Evolutionary conservation across 2,888 invertebrate species (phyloP).

Genomic region (Cryptocephalus moraei): DNA sequence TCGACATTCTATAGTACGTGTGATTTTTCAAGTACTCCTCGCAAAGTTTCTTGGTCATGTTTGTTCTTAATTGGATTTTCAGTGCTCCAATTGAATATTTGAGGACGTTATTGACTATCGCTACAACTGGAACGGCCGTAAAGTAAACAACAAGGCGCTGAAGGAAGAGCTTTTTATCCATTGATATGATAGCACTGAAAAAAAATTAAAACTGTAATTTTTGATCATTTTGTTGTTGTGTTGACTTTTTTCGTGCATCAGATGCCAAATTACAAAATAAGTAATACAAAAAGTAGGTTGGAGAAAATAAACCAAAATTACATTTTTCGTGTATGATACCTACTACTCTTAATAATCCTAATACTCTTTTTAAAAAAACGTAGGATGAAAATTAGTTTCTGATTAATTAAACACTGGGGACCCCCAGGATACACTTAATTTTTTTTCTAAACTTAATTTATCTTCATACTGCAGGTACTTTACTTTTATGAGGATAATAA

Average conservation of each 20-base stretch:
- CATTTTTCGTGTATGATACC: too few relatives aligned
- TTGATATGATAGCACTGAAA: slow-evolving; percentile 83
- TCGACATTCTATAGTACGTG: slow-evolving; percentile 94
- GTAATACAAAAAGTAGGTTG: not conserved
- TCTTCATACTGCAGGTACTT: too few relatives aligned
- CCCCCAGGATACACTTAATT: too few relatives aligned
- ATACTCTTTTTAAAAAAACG: too few relatives aligned
- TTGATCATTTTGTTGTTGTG: too few relatives aligned
- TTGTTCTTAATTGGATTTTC: slow-evolving; percentile 81
- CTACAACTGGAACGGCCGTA: slow-evolving; percentile 81
- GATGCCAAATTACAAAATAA: not conserved
- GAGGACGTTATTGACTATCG: slow-evolving; percentile 84
- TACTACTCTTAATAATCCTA: too few relatives aligned
- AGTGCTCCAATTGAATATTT: slow-evolving; percentile 93
- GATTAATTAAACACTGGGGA: too few relatives aligned
- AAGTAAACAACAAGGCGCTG: slow-evolving; percentile 66
- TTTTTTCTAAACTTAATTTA: too few relatives aligned
- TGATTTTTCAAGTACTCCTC: slow-evolving; percentile 91
- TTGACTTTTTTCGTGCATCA: not conserved
- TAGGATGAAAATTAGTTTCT: too few relatives aligned
- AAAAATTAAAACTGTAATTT: slow-evolving; percentile 15
- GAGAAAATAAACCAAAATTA: not conserved
- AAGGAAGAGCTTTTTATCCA: slow-evolving; percentile 69
- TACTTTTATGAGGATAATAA: too few relatives aligned
- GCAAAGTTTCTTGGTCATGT: slow-evolving; percentile 79